Base-by-base conservation (phyloP, 1,140 invertebrate genomes). In the Tetramorium parvispinum region DNA sequence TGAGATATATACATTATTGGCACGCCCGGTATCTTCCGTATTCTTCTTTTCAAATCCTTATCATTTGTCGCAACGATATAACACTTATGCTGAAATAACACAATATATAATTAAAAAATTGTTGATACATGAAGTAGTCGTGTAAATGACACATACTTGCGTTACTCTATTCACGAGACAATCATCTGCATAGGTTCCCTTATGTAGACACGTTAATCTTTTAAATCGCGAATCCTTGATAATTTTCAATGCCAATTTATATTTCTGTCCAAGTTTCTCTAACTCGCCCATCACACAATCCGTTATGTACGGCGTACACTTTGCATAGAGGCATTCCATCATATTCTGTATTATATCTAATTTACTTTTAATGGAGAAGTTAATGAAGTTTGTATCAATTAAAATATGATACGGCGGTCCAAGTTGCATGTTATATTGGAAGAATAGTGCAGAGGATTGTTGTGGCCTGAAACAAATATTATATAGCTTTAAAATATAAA, bases 21-120 rank as follows among this genome's bases (percentile, higher is more conserved):
- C 2, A 99, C 99, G 68, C 99, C 99, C 0, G 99, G 99, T 92
- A 99, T 99, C 96, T 99, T 99, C 79, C 99, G 96, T 81, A 99
- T 99, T 94, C 99, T 96, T 92, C 98, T 96, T 94, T 99, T 99
- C 43, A 99, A 96, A 95, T 99, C 99, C 94, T 98, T 99, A 95
- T 99, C 99, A 96, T 99, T 99, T 3, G 99, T 99, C 8, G 98
- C 99, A 21, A 99, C 99, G 91, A 99, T 99, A 94, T 99, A 99
- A 96, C 99, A 99, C 94, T 99, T 99, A 94, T 99, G 99, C 97
- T 99, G 94, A 83, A 96, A 96, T 89, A 92, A 93, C 76, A 59
- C 27, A 79, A 46, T 3, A 0, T 0, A 68, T 1, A 43, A 40
- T 68, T 13, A 46, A 43, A n/a, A 16, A 18, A 3, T 53, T 13